Evolutionary conservation across 2,888 invertebrate species (phyloP).

Genomic region (Drosophila demipolita): DNA sequence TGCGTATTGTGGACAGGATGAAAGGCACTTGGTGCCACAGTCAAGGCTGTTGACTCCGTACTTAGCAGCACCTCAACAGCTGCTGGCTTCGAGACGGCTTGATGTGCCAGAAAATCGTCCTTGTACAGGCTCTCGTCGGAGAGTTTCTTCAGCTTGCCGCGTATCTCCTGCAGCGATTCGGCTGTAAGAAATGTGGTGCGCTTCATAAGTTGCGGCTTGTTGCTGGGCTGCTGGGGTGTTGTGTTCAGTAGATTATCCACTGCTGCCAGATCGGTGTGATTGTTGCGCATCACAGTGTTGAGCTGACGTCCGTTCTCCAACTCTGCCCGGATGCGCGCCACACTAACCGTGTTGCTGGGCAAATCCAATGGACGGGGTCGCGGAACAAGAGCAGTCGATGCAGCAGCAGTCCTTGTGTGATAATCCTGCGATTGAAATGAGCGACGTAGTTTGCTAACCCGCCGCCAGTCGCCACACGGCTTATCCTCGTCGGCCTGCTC

Average conservation of each 20-base stretch:
- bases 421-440: conserved; percentile 89
- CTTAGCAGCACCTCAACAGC: conserved; percentile 17
- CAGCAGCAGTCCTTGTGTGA: conserved; percentile 33
- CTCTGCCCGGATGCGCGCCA: conserved; percentile 86
- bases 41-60: conserved; percentile 8
- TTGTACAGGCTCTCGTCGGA: conserved; percentile 86
- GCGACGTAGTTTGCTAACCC: conserved; percentile 88
- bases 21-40: conserved; percentile 55
- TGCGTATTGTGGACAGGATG: conserved; percentile 76
- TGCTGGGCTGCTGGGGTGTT: conserved; percentile 21
- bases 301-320: conserved; percentile 86
- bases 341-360: conserved; percentile 86
- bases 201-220: conserved; percentile 63
- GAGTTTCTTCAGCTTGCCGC: conserved; percentile 86
- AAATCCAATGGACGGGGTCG: conserved; percentile 81
- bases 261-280: conserved; percentile 86
- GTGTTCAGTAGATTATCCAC: conserved; percentile 86
- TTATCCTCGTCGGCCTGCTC: conserved; percentile 85
- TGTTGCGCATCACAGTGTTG: conserved; percentile 86
- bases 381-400: neutral
- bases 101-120: conserved; percentile 81
- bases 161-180: conserved; percentile 87
- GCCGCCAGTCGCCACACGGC: conserved; percentile 88
- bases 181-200: conserved; percentile 86
- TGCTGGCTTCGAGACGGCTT: conserved; percentile 41